Conservation (phyloP, 2,113 vertebrate genomes). For the Xiphorhynchus elegans region DNA sequence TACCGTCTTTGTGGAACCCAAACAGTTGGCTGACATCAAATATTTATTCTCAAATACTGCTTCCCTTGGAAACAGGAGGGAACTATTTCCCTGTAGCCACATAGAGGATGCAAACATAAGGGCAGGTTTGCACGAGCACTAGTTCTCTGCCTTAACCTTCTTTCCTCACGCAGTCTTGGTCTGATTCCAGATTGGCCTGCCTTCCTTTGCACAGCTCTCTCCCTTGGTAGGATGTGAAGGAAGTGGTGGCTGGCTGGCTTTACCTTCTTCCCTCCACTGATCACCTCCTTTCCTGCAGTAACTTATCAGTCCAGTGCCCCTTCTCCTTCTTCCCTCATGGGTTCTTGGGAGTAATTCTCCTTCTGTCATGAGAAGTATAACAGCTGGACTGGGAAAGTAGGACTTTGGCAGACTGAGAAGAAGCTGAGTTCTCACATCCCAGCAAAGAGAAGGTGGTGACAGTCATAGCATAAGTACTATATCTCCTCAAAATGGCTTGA, state of each 20-base stretch:
- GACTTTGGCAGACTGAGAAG: background rate
- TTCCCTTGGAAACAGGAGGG: background rate
- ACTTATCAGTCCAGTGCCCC: background rate
- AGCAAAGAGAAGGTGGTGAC: background rate
- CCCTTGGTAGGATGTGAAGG: background rate
- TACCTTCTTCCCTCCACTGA: background rate
- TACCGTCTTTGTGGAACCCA: background rate
- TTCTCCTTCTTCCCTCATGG: background rate
- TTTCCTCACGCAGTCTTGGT: background rate
- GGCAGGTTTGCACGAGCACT: background rate
- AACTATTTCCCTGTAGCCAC: background rate
- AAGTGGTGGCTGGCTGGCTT: background rate
- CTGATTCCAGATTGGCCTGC: background rate
- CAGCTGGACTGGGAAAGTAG: background rate
- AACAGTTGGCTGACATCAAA: background rate
- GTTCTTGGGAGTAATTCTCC: background rate
- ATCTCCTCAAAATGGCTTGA: background rate
- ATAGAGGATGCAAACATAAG: background rate
- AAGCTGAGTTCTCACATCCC: background rate
- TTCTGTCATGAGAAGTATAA: background rate
- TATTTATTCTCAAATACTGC: background rate
- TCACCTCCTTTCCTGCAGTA: background rate
- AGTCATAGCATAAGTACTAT: background rate
- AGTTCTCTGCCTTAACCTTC: background rate
- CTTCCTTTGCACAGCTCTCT: background rate